Base-by-base conservation (phyloP, 2,888 invertebrate species). In the Dasysyrphus albostriatus region DNA sequence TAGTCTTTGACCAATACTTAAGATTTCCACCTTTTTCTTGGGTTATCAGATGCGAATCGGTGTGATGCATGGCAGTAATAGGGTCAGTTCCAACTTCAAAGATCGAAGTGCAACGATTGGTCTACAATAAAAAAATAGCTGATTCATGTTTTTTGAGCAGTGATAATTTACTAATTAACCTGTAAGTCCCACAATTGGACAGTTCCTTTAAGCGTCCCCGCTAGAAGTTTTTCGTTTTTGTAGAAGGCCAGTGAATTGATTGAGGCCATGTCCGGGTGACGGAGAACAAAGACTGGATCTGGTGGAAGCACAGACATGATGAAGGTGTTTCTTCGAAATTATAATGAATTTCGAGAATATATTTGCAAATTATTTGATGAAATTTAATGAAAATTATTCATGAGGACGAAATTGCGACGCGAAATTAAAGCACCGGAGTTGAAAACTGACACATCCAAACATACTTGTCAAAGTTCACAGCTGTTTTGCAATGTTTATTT, bases 131-230 rank as follows among this genome's bases (percentile, higher is more conserved):
- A 42, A 47, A 49, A n/a, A 34, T 29, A 19, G 0, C 5, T 12
- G 10, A 54, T 19, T 61, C 16, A 34, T 32, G 24, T 56, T 14
- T 19, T 73, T 32, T 12, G 14, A 19, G 42, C 51, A 67, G 32
- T 32, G 47, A 19, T 10, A 44, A 12, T 19, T 34, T n/a, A 51
- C 70, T 51, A 79, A 89, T 90, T 91, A 93, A 96, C 96, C 94
- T 95, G 95, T 91, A 97, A 94, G 93, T 97, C 95, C 96, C 96
- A 97, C 91, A 96, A 94, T 92, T 96, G 95, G 89, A 97, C 94
- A 90, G 94, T 94, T 89, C 97, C 97, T 91, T 94, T 95, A 91
- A 95, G 94, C 42, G 96, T 95, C 83, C 96, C 96, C 89, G 96
- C 96, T 91, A 96, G 94, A 90, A 97, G 93, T 90, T 94, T 93